Evolutionary conservation across 2,888 invertebrate genomes (phyloP).

Genomic region (Melitaea athalia): DNA sequence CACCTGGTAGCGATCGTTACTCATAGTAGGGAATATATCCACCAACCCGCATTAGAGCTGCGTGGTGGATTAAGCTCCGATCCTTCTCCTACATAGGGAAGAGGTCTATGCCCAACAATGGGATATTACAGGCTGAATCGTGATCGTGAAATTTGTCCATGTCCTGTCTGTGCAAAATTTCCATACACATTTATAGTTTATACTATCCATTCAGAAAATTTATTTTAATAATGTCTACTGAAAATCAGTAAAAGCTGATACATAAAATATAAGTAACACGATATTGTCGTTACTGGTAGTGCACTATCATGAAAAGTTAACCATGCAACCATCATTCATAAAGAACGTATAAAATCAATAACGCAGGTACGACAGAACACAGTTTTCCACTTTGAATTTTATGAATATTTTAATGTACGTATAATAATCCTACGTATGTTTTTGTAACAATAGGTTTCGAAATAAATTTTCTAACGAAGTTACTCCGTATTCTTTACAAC

Average conservation of each 20-base stretch:
- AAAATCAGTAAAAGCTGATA: neutral
- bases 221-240: neutral
- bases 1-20: too few relatives aligned
- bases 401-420: slow-evolving; percentile 25
- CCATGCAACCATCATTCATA: slow-evolving; percentile 18
- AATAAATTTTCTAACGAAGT: too few relatives aligned
- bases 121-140: too few relatives aligned
- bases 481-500: too few relatives aligned
- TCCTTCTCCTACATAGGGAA: too few relatives aligned
- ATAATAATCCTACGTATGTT: neutral
- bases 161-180: too few relatives aligned
- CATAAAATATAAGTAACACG: neutral
- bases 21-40: too few relatives aligned
- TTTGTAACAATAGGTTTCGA: neutral
- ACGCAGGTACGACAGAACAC: slow-evolving; percentile 25
- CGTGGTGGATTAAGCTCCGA: too few relatives aligned
- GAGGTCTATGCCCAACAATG: too few relatives aligned
- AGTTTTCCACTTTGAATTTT: slow-evolving; percentile 33
- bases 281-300: slow-evolving; percentile 10
- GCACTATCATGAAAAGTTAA: slow-evolving; percentile 12
- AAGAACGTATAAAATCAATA: slow-evolving; percentile 34
- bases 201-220: neutral
- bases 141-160: too few relatives aligned
- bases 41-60: too few relatives aligned
- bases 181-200: neutral